Evolutionary conservation across 2,797 vertebrate species (phyloP), one percentile per base, ranked within the genome.

Genomic region (Onychomys leucogaster): DNA sequence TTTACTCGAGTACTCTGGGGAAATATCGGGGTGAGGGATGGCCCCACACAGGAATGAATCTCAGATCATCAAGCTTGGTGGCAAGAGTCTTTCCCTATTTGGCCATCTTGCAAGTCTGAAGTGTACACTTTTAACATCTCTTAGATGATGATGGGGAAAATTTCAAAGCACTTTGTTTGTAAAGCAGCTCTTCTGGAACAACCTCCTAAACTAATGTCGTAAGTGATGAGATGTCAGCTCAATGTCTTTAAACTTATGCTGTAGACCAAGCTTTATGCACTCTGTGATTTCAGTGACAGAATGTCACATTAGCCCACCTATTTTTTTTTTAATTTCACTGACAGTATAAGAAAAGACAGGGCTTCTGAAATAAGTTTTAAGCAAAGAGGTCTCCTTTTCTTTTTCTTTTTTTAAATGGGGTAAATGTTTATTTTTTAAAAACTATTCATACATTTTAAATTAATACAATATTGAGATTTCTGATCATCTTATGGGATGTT

Each of bases 291-390:
- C 63, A 81, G 49, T 84, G 91, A 90, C 91, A 98, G 91, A 83
- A 91, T 87, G 84, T 63, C 80, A 96, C n/a, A 71, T 78, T 67
- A 83, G 75, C 43, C 61, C 80, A 95, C 83, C 91, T 92, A 77
- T 10, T 71, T 71, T 69, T 69, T 94, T 89, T 95, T 75, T 78
- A 76, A 73, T 96, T 94, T 86, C 13, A 91, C 43, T 94, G 86
- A 91, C 69, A 96, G 71, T 34, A 65, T 65, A 86, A 94, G 86
- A 67, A 92, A 92, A 46, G 87, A 94, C 94, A 91, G 6, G 34
- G 52, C 89, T 96, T 96, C 94, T 93, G 96, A 94, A 90, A 77
- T 84, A 91, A 95, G 93, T 94, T 93, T 61, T 95, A 94, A 71
- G 69, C 34, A 86, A 94, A 89, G 37, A 52, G 11, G 5, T n/a